Base-by-base conservation (phyloP, 2,797 vertebrate genomes). In the Epinephelus coioides region DNA sequence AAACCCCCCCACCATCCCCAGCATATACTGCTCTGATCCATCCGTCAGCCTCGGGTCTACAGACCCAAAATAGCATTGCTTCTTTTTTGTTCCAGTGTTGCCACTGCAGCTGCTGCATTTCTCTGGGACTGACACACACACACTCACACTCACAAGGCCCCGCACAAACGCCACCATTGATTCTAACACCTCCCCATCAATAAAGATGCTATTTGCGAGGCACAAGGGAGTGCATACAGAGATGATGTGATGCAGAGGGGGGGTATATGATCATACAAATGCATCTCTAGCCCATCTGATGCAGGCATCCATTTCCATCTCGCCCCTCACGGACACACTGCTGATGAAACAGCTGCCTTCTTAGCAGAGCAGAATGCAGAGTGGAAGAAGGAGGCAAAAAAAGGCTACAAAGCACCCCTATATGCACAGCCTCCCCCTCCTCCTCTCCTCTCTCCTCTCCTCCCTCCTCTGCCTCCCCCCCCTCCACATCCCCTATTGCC, bases 21-120 rank as follows among this genome's bases (percentile, higher is more conserved):
- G 88, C 76, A 86, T 44, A 66, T 59, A 87, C 80, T 54, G 81
- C 86, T 89, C 86, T 78, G 65, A 91, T 84, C 84, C 91, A 83
- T 86, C 88, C 76, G 17, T 76, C 86, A 89, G 82, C 90, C 89
- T 85, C 67, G 46, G 86, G 83, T 89, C 70, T 82, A 71, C 54
- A 69, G 66, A 86, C 90, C 90, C 80, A 88, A 93, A 95, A 95
- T 93, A 95, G 91, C 90, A 62, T 56, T 65, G 86, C 86, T 83
- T 89, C 75, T 82, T 92, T 88, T 94, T 92, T 91, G 83, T 90
- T 87, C 74, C 81, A 73, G 82, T 86, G 86, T 85, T 90, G 84
- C 87, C 85, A 86, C 88, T 93, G 93, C 95, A 95, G 95, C 94
- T 95, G 94, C 90, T 91, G 90, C 91, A 85, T 89, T 93, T 92